Evolutionary conservation across 2,797 vertebrate genomes (phyloP).

Genomic region (Meda fulgida): DNA sequence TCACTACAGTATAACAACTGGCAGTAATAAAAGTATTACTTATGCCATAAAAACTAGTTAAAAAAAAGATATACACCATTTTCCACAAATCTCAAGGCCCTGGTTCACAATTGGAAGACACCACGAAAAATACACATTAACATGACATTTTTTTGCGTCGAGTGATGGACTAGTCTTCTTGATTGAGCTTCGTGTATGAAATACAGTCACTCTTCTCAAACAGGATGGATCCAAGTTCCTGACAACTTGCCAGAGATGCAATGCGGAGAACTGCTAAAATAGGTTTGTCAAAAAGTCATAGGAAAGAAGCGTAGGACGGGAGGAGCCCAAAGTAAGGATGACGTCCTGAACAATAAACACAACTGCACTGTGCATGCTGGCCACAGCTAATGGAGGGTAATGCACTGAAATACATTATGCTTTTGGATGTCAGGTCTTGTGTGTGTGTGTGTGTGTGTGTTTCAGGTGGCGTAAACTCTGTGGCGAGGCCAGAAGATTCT

Average conservation of each 20-base stretch:
- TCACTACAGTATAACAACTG: slow-evolving; percentile 58
- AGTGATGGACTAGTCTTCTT: slow-evolving; percentile 43
- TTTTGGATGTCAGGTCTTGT: slow-evolving; percentile 19
- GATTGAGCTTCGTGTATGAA: slow-evolving; percentile 41
- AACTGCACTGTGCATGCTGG: slow-evolving; percentile 62
- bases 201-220: slow-evolving; percentile 36
- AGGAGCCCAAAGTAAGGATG: slow-evolving; percentile 29
- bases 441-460: slow-evolving; percentile 31
- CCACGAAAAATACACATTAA: slow-evolving; percentile 60
- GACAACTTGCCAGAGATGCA: slow-evolving; percentile 15
- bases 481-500: slow-evolving; percentile 35
- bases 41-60: slow-evolving; percentile 61
- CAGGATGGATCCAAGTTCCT: slow-evolving; percentile 31
- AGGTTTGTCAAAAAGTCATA: slow-evolving; percentile 40
- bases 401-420: slow-evolving; percentile 35
- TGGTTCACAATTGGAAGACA: slow-evolving; percentile 54
- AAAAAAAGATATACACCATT: slow-evolving; percentile 55
- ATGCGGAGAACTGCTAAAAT: slow-evolving; percentile 35
- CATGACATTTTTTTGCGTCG: slow-evolving; percentile 44
- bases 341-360: slow-evolving; percentile 51
- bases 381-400: slow-evolving; percentile 55
- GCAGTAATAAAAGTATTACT: slow-evolving; percentile 58
- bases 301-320: slow-evolving; percentile 31
- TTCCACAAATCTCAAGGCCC: slow-evolving; percentile 60
- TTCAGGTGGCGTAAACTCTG: not conserved